phyloP scores from a whole-genome alignment of 1,140 invertebrate species.

The Euglossa dilemma region DNA sequence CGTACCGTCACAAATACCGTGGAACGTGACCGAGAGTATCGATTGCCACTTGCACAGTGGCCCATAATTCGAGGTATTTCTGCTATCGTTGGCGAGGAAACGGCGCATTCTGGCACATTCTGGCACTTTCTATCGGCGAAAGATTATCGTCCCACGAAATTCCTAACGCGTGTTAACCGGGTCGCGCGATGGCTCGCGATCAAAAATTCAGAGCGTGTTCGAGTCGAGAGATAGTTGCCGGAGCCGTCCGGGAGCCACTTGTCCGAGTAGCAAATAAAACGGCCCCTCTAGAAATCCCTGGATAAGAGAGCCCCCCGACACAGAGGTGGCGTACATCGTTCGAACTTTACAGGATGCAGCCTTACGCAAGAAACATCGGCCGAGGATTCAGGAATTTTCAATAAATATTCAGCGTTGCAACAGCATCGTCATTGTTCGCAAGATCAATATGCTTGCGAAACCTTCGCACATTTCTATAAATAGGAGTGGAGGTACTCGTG shows the following conservation, averaged over 20 bases:
- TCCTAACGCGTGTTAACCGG: constrained; percentile 23
- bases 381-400: background rate
- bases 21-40: constrained; percentile 4
- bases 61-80: constrained; percentile 8
- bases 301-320: background rate
- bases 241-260: background rate
- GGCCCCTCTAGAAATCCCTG: background rate
- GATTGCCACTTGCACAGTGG: constrained; percentile 6
- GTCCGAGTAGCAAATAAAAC: background rate
- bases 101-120: background rate
- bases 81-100: background rate
- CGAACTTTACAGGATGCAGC: too few species aligned
- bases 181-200: background rate
- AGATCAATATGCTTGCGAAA: too few species aligned
- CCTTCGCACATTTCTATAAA: too few species aligned
- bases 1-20: background rate
- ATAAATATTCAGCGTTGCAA: background rate
- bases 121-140: background rate
- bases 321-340: too few species aligned
- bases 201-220: constrained; percentile 22
- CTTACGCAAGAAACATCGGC: background rate
- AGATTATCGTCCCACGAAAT: constrained; percentile 2
- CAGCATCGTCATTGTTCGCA: too few species aligned
- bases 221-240: background rate
- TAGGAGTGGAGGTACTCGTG: too few species aligned